A percentile compares a stretch with the other conserved stretches of the same genome.
Conservation (phyloP, 2,113 vertebrate genomes). For the Bothrops jararaca region DNA sequence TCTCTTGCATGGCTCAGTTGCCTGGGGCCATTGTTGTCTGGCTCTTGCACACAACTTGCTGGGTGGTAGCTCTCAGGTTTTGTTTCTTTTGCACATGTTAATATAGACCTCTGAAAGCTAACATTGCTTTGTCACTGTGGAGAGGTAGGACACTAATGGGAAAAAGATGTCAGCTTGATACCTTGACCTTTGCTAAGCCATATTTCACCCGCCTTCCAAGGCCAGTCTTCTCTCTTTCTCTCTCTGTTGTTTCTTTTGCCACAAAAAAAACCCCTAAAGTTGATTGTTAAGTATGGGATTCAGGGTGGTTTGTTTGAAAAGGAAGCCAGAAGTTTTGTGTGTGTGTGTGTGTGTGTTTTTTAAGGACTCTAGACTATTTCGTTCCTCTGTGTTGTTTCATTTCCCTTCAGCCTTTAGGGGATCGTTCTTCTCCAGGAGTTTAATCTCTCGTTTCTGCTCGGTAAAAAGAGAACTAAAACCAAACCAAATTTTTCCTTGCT, state of each 20-base stretch:
- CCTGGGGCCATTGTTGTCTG: neutral
- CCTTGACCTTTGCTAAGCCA: neutral
- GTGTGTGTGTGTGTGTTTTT: neutral
- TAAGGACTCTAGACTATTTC: neutral
- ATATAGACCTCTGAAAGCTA: neutral
- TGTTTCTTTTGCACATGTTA: neutral
- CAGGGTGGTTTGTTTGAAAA: neutral
- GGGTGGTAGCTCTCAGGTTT: neutral
- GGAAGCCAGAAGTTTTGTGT: neutral
- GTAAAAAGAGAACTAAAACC: neutral
- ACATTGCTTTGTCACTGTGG: neutral
- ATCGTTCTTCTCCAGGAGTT: neutral
- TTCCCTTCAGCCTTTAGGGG: neutral
- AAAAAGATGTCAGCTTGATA: neutral
- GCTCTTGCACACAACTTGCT: neutral
- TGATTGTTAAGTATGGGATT: neutral
- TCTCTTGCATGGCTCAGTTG: neutral
- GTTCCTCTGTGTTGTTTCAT: neutral
- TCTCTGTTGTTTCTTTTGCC: neutral
- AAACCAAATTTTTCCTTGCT: neutral
- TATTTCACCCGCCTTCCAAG: neutral
- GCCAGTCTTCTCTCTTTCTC: neutral
- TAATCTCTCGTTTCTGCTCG: neutral
- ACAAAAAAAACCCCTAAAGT: neutral
- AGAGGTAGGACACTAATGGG: neutral